Evolutionary conservation across 2,888 invertebrate genomes (phyloP).

Genomic region (Axea sp.): DNA sequence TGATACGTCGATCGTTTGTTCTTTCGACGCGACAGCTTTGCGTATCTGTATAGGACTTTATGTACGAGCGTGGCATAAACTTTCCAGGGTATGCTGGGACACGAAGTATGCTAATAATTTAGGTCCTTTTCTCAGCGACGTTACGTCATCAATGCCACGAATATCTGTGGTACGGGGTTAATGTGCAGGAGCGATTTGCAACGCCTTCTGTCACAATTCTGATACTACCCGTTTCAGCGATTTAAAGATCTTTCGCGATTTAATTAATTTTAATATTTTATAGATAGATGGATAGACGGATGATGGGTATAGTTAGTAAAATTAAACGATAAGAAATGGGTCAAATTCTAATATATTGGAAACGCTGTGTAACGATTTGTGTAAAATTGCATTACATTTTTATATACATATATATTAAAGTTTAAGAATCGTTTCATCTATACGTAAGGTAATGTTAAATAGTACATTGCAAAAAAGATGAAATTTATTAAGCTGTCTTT

Average conservation of each 20-base stretch:
- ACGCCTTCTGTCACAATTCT: constrained; percentile 17
- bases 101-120: constrained; percentile 74
- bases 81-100: constrained; percentile 72
- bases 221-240: constrained; percentile 5
- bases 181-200: constrained; percentile 52
- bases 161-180: constrained; percentile 64
- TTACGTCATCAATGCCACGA: constrained; percentile 65
- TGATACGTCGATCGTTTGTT: constrained; percentile 54
- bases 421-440: too few relatives aligned
- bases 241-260: constrained; percentile 3
- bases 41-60: constrained; percentile 47
- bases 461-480: too few relatives aligned
- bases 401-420: too few relatives aligned
- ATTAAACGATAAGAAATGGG: too few relatives aligned
- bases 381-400: too few relatives aligned
- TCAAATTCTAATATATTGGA: too few relatives aligned
- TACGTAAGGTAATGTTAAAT: too few relatives aligned
- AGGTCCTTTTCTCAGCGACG: constrained; percentile 60
- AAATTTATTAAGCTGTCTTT: too few relatives aligned
- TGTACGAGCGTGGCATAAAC: constrained; percentile 69
- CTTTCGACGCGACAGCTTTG: constrained; percentile 51
- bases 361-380: too few relatives aligned
- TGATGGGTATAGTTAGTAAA: too few relatives aligned
- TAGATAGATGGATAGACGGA: too few relatives aligned
- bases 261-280: too few relatives aligned